Evolutionary conservation across 2,888 invertebrate genomes (phyloP), one percentile per base, ranked within the genome.

Genomic region (Melanotus villosus): DNA sequence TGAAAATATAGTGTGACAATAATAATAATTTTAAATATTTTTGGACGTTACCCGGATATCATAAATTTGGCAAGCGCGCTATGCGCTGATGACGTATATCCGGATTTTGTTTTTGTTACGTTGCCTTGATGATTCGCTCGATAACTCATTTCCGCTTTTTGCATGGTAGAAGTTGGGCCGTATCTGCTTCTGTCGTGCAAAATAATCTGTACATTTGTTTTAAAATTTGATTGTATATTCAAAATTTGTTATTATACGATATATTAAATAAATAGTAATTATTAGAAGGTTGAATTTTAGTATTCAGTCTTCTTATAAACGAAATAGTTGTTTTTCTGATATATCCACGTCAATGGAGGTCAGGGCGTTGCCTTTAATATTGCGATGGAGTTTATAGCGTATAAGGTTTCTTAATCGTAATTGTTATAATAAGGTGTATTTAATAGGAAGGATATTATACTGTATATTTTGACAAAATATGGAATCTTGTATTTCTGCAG

Each of bases 61-160:
- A n/a, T n/a, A 38, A 14, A 38, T 4, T n/a, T 38, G 26, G 1
- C 9, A 4, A 32, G n/a, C 12, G 36, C 18, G 64, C 41, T 23
- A 18, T 58, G 65, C 65, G 57, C 50, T 3, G 1, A 21, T 65
- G 65, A 65, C 65, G 65, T 50, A 65, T 45, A 41, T 69, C 59
- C 59, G 58, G 43, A 34, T 32, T 64, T 69, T 45, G 30, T 41
- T 54, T 45, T 47, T 9, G 14, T 66, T 32, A 12, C 38, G 56
- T 54, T 41, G 7, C 56, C 10, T 26, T 64, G 21, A 7, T 52
- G 54, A 45, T 19, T 32, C 41, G 32, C 52, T 60, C 66, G 54
- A 66, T 76, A 75, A 70, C 73, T 76, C 77, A 79, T 80, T 80
- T 80, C 79, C 79, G 79, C 75, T 75, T 69, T 26, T 73, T 73